Percentiles rank a stretch among this genome's conserved stretches.
Conservation (phyloP, 30 jellyfish, hydroid and myxozoan genomes). For the Hydractinia echinata region DNA sequence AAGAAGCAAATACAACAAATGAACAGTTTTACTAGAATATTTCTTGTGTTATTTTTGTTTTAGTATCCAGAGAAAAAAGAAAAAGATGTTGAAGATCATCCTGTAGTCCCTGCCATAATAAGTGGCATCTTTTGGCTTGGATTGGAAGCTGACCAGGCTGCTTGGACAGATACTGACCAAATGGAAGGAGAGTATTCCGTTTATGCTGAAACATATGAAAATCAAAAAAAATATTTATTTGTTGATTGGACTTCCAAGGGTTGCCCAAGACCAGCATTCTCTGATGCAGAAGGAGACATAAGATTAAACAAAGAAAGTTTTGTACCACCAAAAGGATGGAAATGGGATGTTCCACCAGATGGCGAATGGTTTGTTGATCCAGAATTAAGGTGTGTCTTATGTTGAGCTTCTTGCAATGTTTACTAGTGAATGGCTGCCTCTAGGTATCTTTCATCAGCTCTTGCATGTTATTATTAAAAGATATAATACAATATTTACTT, state of each 20-base stretch:
- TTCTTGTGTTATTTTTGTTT: not conserved
- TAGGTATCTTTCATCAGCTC: not conserved
- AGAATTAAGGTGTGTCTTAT: constrained; percentile 62
- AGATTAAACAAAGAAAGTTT: constrained; percentile 36
- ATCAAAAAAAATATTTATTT: constrained; percentile 78
- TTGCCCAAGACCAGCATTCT: constrained; percentile 85
- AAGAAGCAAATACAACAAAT: not conserved
- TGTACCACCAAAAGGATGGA: constrained; percentile 96
- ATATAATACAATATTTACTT: no score
- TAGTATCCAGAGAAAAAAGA: constrained; percentile 97
- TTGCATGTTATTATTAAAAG: no score
- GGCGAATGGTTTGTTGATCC: constrained; percentile 98
- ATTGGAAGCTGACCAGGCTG: constrained; percentile 85
- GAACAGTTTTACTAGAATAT: not conserved
- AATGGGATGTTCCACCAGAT: constrained; percentile 71
- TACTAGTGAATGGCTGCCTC: not conserved
- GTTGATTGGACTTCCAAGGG: constrained; percentile 98
- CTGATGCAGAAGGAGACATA: constrained; percentile 77
- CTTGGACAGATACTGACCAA: constrained; percentile 90
- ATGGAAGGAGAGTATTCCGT: constrained; percentile 95
- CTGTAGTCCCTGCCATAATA: constrained; percentile 82
- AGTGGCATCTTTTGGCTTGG: constrained; percentile 90
- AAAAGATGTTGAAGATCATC: constrained; percentile 74
- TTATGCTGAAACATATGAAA: constrained; percentile 89
- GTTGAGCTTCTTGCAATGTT: not conserved